phyloP scores from a whole-genome alignment of 2,888 invertebrate species.

The Leptopilina drosophilae region DNA sequence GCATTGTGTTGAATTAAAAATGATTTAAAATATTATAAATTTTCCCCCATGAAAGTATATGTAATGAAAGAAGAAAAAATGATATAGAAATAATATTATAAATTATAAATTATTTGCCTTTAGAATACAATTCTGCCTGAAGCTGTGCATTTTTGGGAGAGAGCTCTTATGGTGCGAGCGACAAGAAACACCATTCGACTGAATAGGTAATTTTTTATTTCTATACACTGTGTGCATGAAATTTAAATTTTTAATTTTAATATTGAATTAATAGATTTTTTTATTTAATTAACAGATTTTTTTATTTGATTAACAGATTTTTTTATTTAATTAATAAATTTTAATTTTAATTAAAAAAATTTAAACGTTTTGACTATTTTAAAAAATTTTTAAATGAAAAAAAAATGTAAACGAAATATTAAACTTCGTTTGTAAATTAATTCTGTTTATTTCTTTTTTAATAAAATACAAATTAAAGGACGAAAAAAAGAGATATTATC shows the following conservation, averaged over 20 bases:
- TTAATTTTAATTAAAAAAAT: too few species aligned
- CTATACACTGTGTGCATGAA: background rate
- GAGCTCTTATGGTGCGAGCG: constrained; percentile 92
- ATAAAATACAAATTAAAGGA: too few species aligned
- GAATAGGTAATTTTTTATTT: constrained; percentile 83
- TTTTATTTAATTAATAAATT: too few species aligned
- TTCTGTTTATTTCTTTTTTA: too few species aligned
- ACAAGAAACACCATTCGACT: constrained; percentile 91
- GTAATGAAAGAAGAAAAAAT: too few species aligned
- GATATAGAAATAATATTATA: background rate
- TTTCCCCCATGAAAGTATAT: too few species aligned
- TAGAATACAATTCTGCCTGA: constrained; percentile 93
- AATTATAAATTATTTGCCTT: constrained; percentile 63
- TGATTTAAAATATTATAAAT: too few species aligned
- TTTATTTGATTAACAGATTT: too few species aligned
- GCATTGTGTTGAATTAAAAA: too few species aligned
- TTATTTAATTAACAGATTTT: too few species aligned
- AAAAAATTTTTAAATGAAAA: background rate
- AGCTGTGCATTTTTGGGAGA: constrained; percentile 96
- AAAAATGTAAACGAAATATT: background rate
- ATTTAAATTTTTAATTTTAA: background rate
- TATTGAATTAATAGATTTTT: background rate
- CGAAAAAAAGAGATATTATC: too few species aligned
- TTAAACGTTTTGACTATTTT: background rate
- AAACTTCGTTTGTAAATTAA: too few species aligned